phyloP scores from a whole-genome alignment of 92 coral and sea anemone species.

The Zoanthus solanderi region DNA sequence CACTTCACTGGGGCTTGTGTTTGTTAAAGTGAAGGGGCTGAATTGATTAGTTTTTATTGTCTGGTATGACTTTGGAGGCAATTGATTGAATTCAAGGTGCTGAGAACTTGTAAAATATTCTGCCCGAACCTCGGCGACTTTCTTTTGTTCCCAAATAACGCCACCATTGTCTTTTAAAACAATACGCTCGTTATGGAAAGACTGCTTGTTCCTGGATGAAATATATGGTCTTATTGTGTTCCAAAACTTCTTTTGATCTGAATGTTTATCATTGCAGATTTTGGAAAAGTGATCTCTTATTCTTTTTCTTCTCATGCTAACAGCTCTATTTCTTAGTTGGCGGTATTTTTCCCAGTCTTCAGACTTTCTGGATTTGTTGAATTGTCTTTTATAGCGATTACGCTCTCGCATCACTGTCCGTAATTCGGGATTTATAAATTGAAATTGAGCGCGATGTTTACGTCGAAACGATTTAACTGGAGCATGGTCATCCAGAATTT shows the following conservation, averaged over 20 bases:
- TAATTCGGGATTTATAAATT: slow-evolving; percentile 47
- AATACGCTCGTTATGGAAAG: background rate
- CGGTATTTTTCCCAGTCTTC: slow-evolving; percentile 41
- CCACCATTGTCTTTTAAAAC: background rate
- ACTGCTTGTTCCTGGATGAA: background rate
- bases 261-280: background rate
- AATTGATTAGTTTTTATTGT: background rate
- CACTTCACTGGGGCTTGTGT: too few relatives aligned
- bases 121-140: background rate
- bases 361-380: slow-evolving; percentile 46
- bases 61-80: background rate
- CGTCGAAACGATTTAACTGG: background rate
- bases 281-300: background rate
- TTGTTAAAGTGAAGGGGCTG: background rate
- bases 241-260: background rate
- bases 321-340: slow-evolving; percentile 30
- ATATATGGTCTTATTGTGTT: background rate
- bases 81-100: background rate
- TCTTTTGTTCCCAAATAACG: background rate
- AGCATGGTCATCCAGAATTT: slow-evolving; percentile 37
- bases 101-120: background rate
- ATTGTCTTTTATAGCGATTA: slow-evolving; percentile 48
- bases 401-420: slow-evolving; percentile 26
- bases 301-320: slow-evolving; percentile 17
- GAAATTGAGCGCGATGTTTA: background rate